Percentiles rank a stretch among this genome's conserved stretches.
phyloP scores from a whole-genome alignment of 2,113 vertebrate species.

The Ciconia boyciana region DNA sequence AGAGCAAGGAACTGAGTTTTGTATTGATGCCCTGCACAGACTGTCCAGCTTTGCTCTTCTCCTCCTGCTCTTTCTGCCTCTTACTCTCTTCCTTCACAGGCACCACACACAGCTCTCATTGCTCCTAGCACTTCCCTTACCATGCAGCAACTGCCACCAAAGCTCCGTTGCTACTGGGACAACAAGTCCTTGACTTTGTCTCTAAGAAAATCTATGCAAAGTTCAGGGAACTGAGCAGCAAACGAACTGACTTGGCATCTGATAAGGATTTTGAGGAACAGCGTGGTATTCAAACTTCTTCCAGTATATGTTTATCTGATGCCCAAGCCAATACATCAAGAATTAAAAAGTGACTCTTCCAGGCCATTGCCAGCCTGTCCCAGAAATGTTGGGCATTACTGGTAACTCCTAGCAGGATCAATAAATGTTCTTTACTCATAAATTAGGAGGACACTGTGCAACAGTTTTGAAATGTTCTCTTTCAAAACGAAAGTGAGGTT shows the following conservation, averaged over 20 bases:
- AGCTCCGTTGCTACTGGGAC: background rate
- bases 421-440: background rate
- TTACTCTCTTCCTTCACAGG: background rate
- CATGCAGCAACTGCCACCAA: background rate
- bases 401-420: background rate
- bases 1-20: background rate
- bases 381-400: background rate
- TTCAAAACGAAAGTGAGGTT: background rate
- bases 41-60: background rate
- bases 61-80: background rate
- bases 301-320: background rate
- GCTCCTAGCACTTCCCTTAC: background rate
- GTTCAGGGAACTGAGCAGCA: background rate
- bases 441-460: background rate
- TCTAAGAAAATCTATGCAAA: background rate
- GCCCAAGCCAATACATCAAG: background rate
- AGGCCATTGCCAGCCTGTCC: background rate
- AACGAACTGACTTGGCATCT: background rate
- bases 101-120: background rate
- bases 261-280: background rate
- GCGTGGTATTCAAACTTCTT: background rate
- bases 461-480: background rate
- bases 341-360: background rate
- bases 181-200: background rate
- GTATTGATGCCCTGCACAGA: rapidly evolving